Evolutionary conservation across 2,113 vertebrate genomes (phyloP).

Genomic region (Zapus hudsonius): DNA sequence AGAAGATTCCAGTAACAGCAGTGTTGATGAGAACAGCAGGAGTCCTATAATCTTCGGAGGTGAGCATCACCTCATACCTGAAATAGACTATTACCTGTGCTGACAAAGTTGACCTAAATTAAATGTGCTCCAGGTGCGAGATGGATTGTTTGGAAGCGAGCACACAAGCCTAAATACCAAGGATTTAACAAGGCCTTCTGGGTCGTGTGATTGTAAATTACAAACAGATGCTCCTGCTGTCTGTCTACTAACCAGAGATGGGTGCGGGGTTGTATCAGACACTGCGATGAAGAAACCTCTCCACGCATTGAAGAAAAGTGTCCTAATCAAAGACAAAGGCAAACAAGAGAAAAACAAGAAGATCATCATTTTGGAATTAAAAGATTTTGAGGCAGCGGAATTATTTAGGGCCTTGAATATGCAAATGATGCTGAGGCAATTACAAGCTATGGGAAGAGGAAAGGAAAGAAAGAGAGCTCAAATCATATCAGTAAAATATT

Average conservation of each 20-base stretch:
- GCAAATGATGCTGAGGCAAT: not conserved
- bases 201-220: not conserved
- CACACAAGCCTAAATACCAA: not conserved
- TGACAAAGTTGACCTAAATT: not conserved
- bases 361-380: constrained; percentile 2
- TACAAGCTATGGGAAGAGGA: not conserved
- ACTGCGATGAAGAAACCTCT: not conserved
- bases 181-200: not conserved
- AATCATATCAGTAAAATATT: not conserved
- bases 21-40: not conserved
- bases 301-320: not conserved
- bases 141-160: constrained; percentile 26
- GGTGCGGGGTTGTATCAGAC: not conserved
- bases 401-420: not conserved
- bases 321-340: not conserved
- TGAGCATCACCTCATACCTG: not conserved
- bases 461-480: not conserved
- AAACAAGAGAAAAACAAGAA: not conserved
- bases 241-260: not conserved
- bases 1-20: not conserved
- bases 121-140: not conserved
- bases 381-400: constrained; percentile 4
- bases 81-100: not conserved
- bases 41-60: not conserved
- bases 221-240: not conserved